These are phyloP conservation scores for Pterocles burchelli DNA, from an alignment of 2,113 vertebrate species.

Conservation along the genomic window DNA sequence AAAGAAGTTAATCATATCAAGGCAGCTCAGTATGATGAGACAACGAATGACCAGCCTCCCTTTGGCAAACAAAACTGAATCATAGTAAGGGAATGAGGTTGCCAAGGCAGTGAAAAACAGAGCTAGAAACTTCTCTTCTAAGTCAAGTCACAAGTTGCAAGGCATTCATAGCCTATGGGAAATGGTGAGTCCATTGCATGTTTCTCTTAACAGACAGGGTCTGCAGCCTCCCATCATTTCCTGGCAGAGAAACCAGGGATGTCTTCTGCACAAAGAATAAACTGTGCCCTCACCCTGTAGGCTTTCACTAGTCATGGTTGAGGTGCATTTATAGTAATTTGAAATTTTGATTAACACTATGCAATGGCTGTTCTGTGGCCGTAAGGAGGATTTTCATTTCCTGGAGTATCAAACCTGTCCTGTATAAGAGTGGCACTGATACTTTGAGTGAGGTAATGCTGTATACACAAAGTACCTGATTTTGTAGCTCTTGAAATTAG, in stretches of 20 bases:
- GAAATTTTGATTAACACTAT: not conserved
- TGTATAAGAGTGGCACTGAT: no score
- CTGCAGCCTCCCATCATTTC: not conserved
- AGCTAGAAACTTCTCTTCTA: conserved; percentile 32
- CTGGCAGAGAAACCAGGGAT: not conserved
- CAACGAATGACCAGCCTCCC: conserved; percentile 1
- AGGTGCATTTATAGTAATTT: not conserved
- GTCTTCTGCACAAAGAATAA: not conserved
- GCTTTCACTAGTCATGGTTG: not conserved
- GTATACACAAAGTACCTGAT: not conserved
- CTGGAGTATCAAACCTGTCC: not conserved
- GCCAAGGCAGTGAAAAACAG: conserved; percentile 59
- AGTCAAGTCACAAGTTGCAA: not conserved
- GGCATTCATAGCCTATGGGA: conserved; percentile 44
- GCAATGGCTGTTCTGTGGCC: not conserved
- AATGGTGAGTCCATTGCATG: not conserved
- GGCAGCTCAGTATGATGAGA: conserved; percentile 55
- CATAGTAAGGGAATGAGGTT: conserved; percentile 53
- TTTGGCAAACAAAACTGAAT: conserved; percentile 54
- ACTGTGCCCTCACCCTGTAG: not conserved
- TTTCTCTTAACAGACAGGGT: not conserved
- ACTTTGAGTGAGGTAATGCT: not conserved
- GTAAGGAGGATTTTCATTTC: not conserved
- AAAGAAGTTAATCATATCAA: conserved; percentile 49
- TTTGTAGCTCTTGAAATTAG: not conserved